Evolutionary conservation across 2,113 vertebrate species (phyloP).

Genomic region (Chloroceryle aenea): DNA sequence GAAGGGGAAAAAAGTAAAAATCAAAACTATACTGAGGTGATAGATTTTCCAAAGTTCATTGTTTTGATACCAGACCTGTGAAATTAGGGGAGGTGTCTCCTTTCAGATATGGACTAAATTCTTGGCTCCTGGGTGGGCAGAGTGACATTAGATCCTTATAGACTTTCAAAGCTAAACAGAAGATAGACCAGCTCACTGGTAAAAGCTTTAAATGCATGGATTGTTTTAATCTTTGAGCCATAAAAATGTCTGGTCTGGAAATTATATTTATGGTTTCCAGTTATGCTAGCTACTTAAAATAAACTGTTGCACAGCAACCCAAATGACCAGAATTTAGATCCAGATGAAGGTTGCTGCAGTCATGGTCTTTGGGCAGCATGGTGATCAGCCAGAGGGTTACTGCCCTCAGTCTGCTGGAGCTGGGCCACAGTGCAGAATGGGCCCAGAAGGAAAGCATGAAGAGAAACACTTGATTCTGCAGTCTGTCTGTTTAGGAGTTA

Average conservation of each 20-base stretch:
- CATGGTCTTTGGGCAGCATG: not conserved
- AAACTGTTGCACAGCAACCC: not conserved
- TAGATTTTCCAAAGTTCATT: not conserved
- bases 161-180: not conserved
- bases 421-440: too few relatives aligned
- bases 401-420: not conserved
- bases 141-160: not conserved
- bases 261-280: not conserved
- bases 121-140: not conserved
- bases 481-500: not conserved
- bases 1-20: not conserved
- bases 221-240: not conserved
- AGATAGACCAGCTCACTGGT: not conserved
- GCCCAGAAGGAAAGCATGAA: not conserved
- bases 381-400: not conserved
- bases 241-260: not conserved
- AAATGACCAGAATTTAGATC: not conserved
- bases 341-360: not conserved
- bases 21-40: not conserved
- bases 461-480: not conserved
- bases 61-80: not conserved
- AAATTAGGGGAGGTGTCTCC: not conserved
- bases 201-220: not conserved
- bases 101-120: not conserved
- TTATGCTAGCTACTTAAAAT: not conserved